A percentile compares a stretch with the other conserved stretches of the same genome.
Evolutionary conservation across 2,888 invertebrate genomes (phyloP).

Genomic region (Seladonia tumulorum): DNA sequence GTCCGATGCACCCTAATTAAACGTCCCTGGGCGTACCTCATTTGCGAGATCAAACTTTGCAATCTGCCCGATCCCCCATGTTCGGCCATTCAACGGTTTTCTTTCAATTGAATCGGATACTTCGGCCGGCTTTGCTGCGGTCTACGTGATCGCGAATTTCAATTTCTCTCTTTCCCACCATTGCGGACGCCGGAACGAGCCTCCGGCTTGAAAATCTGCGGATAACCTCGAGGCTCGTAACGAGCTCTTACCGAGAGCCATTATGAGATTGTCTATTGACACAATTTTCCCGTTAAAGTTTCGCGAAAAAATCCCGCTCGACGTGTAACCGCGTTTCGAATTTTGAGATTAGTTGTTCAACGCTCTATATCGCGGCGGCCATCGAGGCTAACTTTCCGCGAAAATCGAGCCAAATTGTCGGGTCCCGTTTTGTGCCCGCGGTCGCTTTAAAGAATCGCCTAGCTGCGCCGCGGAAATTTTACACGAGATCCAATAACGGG

Average conservation of each 20-base stretch:
- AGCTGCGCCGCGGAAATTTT: neutral
- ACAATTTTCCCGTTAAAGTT: neutral
- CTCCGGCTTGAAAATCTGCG: neutral
- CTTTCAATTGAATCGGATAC: neutral
- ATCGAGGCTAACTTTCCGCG: neutral
- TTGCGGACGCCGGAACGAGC: neutral
- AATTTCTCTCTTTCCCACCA: neutral
- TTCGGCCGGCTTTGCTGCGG: neutral
- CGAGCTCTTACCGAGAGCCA: neutral
- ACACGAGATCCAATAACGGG: neutral
- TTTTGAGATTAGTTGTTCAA: neutral
- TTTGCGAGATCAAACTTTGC: constrained; percentile 45
- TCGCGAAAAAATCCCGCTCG: neutral
- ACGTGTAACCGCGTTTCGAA: neutral
- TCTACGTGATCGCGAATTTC: neutral
- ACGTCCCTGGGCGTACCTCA: constrained; percentile 32
- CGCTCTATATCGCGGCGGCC: neutral
- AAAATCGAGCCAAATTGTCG: neutral
- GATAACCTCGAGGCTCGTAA: neutral
- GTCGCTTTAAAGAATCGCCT: neutral
- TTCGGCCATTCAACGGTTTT: neutral
- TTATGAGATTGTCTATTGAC: neutral
- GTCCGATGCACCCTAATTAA: constrained; percentile 54
- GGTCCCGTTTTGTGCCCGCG: neutral
- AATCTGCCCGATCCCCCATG: constrained; percentile 13